phyloP scores from a whole-genome alignment of 2,797 vertebrate species.

The Lates japonicus region DNA sequence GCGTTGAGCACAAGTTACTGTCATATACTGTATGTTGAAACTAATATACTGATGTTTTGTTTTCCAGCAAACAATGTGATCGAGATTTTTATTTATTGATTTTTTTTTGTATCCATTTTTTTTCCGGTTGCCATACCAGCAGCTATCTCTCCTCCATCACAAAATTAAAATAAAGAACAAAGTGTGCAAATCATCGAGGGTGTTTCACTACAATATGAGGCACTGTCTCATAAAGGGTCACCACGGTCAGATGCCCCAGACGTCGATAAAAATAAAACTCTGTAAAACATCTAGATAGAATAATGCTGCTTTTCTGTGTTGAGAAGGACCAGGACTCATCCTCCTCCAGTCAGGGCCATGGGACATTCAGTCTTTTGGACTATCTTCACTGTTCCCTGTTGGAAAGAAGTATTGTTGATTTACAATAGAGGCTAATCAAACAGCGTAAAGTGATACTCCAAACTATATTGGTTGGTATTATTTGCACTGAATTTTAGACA shows the following conservation, averaged over 20 bases:
- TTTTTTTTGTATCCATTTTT: conserved; percentile 38
- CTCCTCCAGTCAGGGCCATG: conserved; percentile 44
- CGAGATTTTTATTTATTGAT: neutral
- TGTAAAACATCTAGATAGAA: conserved; percentile 79
- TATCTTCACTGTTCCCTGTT: conserved; percentile 85
- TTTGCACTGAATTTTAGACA: neutral
- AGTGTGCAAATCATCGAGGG: conserved; percentile 74
- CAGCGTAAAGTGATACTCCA: neutral
- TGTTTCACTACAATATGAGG: conserved; percentile 82
- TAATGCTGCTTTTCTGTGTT: conserved; percentile 69
- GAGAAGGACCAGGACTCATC: conserved; percentile 63
- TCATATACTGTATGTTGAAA: conserved; percentile 63
- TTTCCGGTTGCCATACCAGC: conserved; percentile 43
- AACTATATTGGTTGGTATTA: no score
- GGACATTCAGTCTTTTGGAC: conserved; percentile 80
- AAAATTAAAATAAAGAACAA: conserved; percentile 50
- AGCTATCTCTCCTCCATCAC: conserved; percentile 49
- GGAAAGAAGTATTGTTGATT: conserved; percentile 23
- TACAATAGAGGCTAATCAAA: neutral
- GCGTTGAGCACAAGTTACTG: conserved; percentile 69
- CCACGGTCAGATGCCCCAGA: conserved; percentile 71
- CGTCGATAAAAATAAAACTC: conserved; percentile 80
- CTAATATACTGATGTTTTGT: conserved; percentile 61
- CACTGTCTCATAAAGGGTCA: conserved; percentile 83
- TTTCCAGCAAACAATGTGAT: conserved; percentile 54